phyloP scores from a whole-genome alignment of 37 sponge, comb jelly and placozoan genomes.

The Cliona cf. orientalis region DNA sequence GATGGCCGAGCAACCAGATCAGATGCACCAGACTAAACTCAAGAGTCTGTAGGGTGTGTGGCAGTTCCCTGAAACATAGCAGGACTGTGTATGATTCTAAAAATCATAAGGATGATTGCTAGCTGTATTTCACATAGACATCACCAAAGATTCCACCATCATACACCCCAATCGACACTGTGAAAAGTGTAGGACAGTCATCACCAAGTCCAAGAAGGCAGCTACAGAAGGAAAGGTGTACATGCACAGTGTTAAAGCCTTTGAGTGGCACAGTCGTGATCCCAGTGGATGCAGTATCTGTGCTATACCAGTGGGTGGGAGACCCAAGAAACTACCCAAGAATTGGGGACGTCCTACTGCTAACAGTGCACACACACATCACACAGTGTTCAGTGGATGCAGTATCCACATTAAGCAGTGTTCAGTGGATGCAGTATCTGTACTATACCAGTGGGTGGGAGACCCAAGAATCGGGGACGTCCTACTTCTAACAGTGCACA shows the following conservation, averaged over 20 bases:
- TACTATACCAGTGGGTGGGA: not conserved
- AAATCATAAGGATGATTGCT: not conserved
- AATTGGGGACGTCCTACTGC: not conserved
- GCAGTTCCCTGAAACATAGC: not conserved
- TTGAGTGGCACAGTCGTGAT: not conserved
- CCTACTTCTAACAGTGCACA: not conserved
- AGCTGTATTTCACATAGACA: not conserved
- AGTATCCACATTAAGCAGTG: not conserved
- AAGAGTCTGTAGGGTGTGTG: not conserved
- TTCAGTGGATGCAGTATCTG: not conserved
- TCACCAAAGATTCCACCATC: too few relatives aligned
- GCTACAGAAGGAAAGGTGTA: not conserved
- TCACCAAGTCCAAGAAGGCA: not conserved
- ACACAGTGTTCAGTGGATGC: too few relatives aligned
- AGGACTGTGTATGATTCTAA: not conserved
- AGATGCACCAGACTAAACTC: not conserved
- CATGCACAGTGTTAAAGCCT: not conserved
- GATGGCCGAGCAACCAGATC: not conserved
- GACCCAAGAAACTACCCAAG: not conserved
- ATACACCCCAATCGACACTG: too few relatives aligned
- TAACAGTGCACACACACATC: not conserved
- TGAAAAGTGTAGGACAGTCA: not conserved
- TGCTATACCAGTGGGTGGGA: not conserved
- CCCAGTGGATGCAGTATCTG: not conserved
- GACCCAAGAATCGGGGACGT: not conserved